Evolutionary conservation across 2,888 invertebrate genomes (phyloP), one percentile per base, ranked within the genome.

Genomic region (Doris montereyensis): DNA sequence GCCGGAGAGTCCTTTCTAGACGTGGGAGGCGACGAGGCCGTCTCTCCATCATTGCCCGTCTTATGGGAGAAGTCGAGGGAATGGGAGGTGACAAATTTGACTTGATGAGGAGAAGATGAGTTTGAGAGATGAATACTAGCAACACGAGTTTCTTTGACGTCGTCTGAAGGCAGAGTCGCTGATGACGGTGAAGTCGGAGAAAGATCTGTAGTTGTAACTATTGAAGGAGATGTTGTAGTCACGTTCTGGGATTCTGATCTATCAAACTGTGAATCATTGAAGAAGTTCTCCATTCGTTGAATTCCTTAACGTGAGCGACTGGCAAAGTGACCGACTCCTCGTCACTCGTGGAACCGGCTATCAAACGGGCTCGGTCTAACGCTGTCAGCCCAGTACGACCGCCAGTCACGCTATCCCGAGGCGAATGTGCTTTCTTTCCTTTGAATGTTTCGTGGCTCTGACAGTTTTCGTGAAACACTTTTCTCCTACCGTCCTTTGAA

Each of bases 291-390:
- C 72, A 77, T 72, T 62, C 77, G 60, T 13, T 32, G 5, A 10
- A 77, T 77, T 30, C 77, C 77, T 21, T 72, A 30, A 77, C 72
- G 52, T 77, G 77, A 2, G 77, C 77, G 30, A 72, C 41, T 10
- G 77, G 62, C n/a, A 62, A 62, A n/a, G n/a, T n/a, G n/a, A n/a
- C n/a, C n/a, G n/a, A 1, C 28, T 79, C 79, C 26, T 79, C 79
- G 5, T 79, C 79, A 70, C 79, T 79, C 24, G 60, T 67, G 21
- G 79, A 79, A 2, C 79, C 75, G 24, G 79, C 79, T 41, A 79
- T 79, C 75, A 65, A 57, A n/a, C 79, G 52, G 26, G 79, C 79
- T 58, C 75, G 79, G 13, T 79, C 79, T n/a, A 79, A 35, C 0
- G 79, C 79, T 24, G 75, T 70, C 8, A 79, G 52, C 13, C 79